Evolutionary conservation across 2,113 vertebrate species (phyloP), one percentile per base, ranked within the genome.

Genomic region (Heteronetta atricapilla): DNA sequence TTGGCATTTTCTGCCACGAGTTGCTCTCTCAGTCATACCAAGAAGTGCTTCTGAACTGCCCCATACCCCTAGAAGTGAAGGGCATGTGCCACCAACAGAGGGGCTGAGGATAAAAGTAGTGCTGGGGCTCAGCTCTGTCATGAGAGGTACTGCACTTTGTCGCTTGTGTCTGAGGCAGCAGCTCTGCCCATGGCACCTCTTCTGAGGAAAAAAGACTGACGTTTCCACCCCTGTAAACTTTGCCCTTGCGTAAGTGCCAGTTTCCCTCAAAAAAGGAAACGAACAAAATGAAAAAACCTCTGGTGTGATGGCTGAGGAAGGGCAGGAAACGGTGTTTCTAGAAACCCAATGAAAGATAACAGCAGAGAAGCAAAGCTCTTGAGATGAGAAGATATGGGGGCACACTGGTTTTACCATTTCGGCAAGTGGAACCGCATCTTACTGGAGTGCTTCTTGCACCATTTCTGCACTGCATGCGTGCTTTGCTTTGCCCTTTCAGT

Each of bases 351-450:
- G 59, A 91, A 68, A 56, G 81, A 44, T 42, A 75, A n/a, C 38
- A 48, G 33, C 28, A 50, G 34, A 69, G 42, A 46, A 64, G 25
- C 3, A 38, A 21, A 70, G 29, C 55, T 22, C 29, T 59, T 73
- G 44, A 22, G 33, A 17, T 2, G 25, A 12, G 26, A 0, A 0
- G 64, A 7, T n/a, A 63, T 1, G 2, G 56, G 4, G 48, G 23
- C 17, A 14, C 0, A 0, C 8, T 52, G 28, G 6, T 53, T 91
- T 82, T 53, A 46, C 22, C 13, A 16, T 40, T 80, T 63, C 3
- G 15, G 23, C 0, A 5, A 58, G 21, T 0, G 1, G 40, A 89
- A 66, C 1, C 4, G 14, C 19, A 33, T 55, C 50, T 69, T 1
- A 0, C 44, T 62, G 44, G 62, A 40, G 7, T 1, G 1, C 34